Conservation (phyloP, 2,888 invertebrate genomes). For the Celastrina argiolus region DNA sequence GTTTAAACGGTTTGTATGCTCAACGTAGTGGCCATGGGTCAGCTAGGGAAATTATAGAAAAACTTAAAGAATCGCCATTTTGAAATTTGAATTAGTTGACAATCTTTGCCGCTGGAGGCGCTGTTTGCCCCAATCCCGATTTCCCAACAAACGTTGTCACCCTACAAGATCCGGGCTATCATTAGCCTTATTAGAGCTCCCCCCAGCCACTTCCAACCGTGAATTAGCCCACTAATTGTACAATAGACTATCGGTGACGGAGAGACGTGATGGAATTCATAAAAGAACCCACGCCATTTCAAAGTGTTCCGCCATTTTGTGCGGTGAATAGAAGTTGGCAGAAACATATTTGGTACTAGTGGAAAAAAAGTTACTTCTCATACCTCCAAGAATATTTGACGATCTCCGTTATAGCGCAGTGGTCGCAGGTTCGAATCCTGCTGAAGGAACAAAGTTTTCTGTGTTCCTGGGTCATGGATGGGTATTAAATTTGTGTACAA, state of each 20-base stretch:
- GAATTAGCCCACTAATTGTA: constrained; percentile 1
- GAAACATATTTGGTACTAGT: too few species aligned
- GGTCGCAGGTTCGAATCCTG: too few species aligned
- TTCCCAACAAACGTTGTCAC: neutral
- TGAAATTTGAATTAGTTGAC: neutral
- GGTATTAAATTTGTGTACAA: too few species aligned
- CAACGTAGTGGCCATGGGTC: too few species aligned
- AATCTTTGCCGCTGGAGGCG: neutral
- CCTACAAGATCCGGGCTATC: neutral
- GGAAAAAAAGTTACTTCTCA: too few species aligned
- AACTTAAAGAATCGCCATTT: neutral
- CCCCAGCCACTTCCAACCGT: neutral
- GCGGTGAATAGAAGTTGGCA: too few species aligned
- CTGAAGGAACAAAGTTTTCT: too few species aligned
- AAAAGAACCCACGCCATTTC: neutral
- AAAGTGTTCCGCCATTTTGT: neutral
- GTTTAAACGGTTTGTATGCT: too few species aligned
- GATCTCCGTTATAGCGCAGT: too few species aligned
- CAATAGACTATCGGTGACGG: neutral
- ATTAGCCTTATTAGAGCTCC: constrained; percentile 7
- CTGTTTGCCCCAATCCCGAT: neutral
- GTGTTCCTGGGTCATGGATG: too few species aligned
- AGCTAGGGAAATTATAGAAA: too few species aligned
- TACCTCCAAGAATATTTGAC: too few species aligned
- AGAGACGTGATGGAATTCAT: neutral